Percentiles rank a stretch among this genome's conserved stretches.
These are phyloP conservation scores for Drosophila pachea DNA, from an alignment of 1,140 invertebrate species.

Conservation along the genomic window DNA sequence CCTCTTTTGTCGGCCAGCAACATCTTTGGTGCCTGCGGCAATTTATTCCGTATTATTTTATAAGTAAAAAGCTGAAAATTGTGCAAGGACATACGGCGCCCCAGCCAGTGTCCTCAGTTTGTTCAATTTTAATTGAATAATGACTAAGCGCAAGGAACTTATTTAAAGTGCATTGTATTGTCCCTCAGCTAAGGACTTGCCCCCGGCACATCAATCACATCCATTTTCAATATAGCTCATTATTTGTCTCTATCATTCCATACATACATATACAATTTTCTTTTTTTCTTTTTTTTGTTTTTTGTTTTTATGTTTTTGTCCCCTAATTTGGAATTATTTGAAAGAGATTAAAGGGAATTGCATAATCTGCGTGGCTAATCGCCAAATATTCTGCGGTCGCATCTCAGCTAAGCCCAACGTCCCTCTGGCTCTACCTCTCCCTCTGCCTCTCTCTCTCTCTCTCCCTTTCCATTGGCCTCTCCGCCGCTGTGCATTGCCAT, in stretches of 20 bases:
- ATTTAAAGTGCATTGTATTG: slow-evolving; percentile 60
- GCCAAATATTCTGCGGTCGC: slow-evolving; percentile 56
- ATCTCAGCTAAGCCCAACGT: neutral
- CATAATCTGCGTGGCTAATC: slow-evolving; percentile 62
- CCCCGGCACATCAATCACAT: slow-evolving; percentile 42
- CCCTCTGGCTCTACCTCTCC: neutral
- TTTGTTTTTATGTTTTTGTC: neutral
- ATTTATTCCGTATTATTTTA: slow-evolving; percentile 40
- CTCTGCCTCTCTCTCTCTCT: neutral
- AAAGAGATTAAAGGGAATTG: slow-evolving; percentile 61
- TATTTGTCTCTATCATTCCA: no score
- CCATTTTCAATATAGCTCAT: slow-evolving; percentile 13
- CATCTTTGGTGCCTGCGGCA: slow-evolving; percentile 41
- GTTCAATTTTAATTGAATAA: slow-evolving; percentile 59
- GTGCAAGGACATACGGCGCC: slow-evolving; percentile 5
- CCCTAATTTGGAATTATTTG: slow-evolving; percentile 17
- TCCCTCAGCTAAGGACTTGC: slow-evolving; percentile 6
- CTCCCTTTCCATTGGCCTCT: neutral
- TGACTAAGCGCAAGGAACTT: slow-evolving; percentile 49
- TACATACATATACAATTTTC: no score
- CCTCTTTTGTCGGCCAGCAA: slow-evolving; percentile 44
- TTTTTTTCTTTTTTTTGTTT: neutral
- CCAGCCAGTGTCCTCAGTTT: neutral
- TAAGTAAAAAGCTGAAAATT: slow-evolving; percentile 19
- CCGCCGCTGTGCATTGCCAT: slow-evolving; percentile 18